Base-by-base conservation (phyloP, 2,797 vertebrate genomes). In the Clarias laeviceps region DNA sequence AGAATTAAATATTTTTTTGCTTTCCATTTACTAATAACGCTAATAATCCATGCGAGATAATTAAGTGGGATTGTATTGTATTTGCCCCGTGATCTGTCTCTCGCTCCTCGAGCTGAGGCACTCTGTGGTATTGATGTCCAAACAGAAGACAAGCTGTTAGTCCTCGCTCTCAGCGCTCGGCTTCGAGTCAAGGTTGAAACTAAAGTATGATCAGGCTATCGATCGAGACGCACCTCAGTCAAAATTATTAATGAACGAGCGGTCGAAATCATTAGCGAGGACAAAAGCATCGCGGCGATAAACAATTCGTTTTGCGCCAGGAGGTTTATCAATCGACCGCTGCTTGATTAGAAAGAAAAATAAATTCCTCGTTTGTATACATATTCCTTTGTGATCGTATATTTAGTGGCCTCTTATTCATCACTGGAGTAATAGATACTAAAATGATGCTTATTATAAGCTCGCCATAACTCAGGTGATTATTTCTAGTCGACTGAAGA, bases 181-280 rank as follows among this genome's bases (percentile, higher is more conserved):
- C 64, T 84, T 74, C 72, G 84, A 87, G 79, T 77, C 86, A 86
- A 86, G 74, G 66, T 89, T 93, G 80, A 85, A 90, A 90, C 89
- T 90, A 85, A 90, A 86, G 85, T 85, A 88, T 90, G 88, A 91
- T 89, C 84, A 87, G 68, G 80, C 72, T 86, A 91, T 91, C 88
- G 91, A 92, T 93, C 89, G 90, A 93, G 91, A 90, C 88, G 88
- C 89, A 91, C 90, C 91, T 92, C 89, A 90, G 89, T 92, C 90
- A 89, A 92, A 93, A 91, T 90, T 66, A 83, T 89, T 90, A 88
- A 88, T 87, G 86, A 90, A 91, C 90, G 84, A 88, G 80, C 80
- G 73, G 59, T 65, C 24, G 20, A 87, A 88, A 87, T 88, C 89
- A 85, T 90, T 87, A 88, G 87, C 81, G 82, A 81, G 82, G 57